Percentiles rank a stretch among this genome's conserved stretches.
Conservation (phyloP, 2,797 vertebrate genomes). For the Anguilla marmorata region DNA sequence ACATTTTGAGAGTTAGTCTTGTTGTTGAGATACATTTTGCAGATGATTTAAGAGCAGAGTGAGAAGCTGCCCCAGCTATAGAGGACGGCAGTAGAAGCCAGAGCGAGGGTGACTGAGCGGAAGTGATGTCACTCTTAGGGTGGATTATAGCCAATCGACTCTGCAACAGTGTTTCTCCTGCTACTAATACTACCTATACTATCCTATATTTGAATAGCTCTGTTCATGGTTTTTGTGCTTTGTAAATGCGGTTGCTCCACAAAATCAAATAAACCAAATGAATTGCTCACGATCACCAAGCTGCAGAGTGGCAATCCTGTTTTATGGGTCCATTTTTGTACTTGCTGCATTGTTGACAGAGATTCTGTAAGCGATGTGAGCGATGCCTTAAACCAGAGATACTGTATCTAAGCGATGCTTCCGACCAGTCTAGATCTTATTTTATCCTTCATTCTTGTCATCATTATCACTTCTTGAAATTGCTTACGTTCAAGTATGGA, state of each 20-base stretch:
- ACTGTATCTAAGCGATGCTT: too few relatives aligned
- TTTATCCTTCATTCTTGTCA: neutral
- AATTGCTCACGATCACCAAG: neutral
- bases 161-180: neutral
- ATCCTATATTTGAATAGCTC: too few relatives aligned
- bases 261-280: neutral
- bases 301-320: neutral
- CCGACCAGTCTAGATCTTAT: neutral
- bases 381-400: neutral
- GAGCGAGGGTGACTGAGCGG: neutral
- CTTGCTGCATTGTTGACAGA: neutral
- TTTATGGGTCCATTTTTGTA: neutral
- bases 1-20: neutral
- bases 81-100: neutral
- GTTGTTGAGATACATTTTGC: neutral
- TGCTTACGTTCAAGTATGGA: neutral
- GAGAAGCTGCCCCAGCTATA: neutral
- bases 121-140: neutral
- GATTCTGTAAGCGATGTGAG: neutral
- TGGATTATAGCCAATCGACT: neutral
- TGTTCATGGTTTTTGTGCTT: neutral
- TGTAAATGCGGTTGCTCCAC: neutral
- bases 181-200: too few relatives aligned
- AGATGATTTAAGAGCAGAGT: neutral
- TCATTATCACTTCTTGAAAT: neutral